Percentiles rank a stretch among this genome's conserved stretches.
Evolutionary conservation across 2,888 invertebrate species (phyloP).

Genomic region (Parelbella ahira): DNA sequence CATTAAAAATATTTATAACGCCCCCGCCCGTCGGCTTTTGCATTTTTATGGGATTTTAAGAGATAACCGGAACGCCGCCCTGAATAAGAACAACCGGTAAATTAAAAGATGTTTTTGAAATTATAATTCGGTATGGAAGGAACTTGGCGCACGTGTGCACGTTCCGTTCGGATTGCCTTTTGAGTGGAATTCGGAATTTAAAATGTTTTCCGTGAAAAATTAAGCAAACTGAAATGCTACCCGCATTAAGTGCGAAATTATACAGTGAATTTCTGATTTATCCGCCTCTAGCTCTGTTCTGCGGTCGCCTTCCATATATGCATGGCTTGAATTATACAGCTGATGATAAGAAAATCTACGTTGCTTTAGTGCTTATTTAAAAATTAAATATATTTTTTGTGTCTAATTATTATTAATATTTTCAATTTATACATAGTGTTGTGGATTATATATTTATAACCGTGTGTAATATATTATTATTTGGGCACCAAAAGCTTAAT

Average conservation of each 20-base stretch:
- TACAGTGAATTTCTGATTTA: conserved; percentile 24
- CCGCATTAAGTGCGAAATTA: conserved; percentile 24
- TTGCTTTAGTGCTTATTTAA: conserved; percentile 13
- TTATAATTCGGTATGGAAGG: conserved; percentile 30
- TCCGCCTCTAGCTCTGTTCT: conserved; percentile 13
- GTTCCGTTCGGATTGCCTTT: conserved; percentile 20
- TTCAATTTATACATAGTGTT: too few species aligned
- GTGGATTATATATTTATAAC: too few species aligned
- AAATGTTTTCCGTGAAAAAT: conserved; percentile 25
- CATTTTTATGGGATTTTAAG: conserved; percentile 67
- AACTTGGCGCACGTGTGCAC: conserved; percentile 26
- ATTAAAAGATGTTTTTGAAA: conserved; percentile 33
- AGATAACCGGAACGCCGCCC: conserved; percentile 39
- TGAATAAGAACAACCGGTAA: conserved; percentile 38
- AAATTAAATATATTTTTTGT: too few species aligned
- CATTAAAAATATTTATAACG: conserved; percentile 75
- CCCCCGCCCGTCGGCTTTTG: conserved; percentile 48
- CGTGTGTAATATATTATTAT: too few species aligned
- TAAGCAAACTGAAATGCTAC: conserved; percentile 18
- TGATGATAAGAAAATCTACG: conserved; percentile 1
- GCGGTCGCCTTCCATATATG: conserved; percentile 20
- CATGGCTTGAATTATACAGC: conserved; percentile 19
- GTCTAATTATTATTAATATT: too few species aligned
- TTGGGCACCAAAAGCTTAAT: too few species aligned
- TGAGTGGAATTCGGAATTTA: conserved; percentile 22